phyloP scores from a whole-genome alignment of 2,113 vertebrate genomes.

The Galemys pyrenaicus region DNA sequence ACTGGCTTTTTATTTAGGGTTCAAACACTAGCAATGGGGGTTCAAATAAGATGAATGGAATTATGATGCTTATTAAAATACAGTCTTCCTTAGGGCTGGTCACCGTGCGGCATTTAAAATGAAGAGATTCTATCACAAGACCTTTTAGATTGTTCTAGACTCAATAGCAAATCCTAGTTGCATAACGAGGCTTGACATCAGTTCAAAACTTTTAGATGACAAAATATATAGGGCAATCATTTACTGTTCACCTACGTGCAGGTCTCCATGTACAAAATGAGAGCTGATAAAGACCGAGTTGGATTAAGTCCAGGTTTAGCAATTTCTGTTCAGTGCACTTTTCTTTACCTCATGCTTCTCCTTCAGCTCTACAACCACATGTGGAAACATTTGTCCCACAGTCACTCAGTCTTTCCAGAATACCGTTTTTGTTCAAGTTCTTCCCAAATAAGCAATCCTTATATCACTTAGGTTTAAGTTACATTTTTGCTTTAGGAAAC shows the following conservation, averaged over 20 bases:
- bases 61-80: neutral
- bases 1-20: neutral
- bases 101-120: neutral
- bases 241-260: conserved; percentile 29
- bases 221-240: conserved; percentile 10
- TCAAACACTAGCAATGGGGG: neutral
- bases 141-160: neutral
- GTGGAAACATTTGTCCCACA: conserved; percentile 53
- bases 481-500: neutral
- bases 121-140: neutral
- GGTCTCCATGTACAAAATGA: neutral
- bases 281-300: conserved; percentile 25
- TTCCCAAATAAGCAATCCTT: neutral
- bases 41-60: neutral
- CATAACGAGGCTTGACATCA: neutral
- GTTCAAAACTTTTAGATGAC: neutral
- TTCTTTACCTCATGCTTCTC: neutral
- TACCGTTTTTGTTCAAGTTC: conserved; percentile 30
- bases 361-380: neutral
- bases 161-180: neutral
- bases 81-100: neutral
- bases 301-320: neutral
- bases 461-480: neutral
- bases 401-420: conserved; percentile 10
- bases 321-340: neutral